Conservation (phyloP, 2,797 vertebrate genomes). For the Arctocebus calabarensis region DNA sequence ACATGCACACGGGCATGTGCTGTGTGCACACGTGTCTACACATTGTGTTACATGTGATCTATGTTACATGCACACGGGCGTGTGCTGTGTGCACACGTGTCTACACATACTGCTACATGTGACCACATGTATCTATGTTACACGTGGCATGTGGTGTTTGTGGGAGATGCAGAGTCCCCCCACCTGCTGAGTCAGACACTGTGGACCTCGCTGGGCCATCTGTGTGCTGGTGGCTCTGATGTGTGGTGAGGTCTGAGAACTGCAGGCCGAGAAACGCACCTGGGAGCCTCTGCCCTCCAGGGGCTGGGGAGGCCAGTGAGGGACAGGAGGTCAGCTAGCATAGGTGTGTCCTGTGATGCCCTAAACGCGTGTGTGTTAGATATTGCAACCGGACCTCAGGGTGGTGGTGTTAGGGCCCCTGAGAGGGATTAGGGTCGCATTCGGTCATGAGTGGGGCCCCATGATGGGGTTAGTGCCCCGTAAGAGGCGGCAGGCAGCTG, state of each 20-base stretch:
- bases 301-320: background rate
- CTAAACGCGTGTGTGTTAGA: background rate
- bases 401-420: too few species aligned
- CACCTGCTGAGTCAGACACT: background rate
- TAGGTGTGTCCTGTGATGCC: rapidly evolving
- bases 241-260: background rate
- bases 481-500: too few species aligned
- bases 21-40: background rate
- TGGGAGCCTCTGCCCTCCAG: rapidly evolving
- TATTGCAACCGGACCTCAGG: background rate
- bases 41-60: too few species aligned
- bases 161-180: too few species aligned
- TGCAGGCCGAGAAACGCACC: rapidly evolving
- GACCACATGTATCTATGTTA: too few species aligned
- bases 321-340: background rate
- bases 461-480: too few species aligned
- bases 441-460: background rate
- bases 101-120: background rate
- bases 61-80: too few species aligned
- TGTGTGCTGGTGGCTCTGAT: too few species aligned
- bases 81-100: background rate
- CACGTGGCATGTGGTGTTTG: too few species aligned
- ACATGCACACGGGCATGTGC: too few species aligned
- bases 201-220: background rate
- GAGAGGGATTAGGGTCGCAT: background rate